phyloP scores from a whole-genome alignment of 2,888 invertebrate genomes.

The Drosophila pullipes region DNA sequence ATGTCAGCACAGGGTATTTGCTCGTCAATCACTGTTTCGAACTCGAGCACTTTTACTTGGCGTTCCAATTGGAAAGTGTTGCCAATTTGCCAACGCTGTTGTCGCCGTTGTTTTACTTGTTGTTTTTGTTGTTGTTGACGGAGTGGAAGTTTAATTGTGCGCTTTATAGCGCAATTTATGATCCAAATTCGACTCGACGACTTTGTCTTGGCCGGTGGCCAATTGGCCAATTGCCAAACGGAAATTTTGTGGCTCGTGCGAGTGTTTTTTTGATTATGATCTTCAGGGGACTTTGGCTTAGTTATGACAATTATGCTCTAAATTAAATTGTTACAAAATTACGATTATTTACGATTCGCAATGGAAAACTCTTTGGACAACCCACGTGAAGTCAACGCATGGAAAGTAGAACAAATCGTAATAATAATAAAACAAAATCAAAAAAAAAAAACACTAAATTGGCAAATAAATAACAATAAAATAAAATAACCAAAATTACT shows the following conservation, averaged over 20 bases:
- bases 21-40: not conserved
- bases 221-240: constrained; percentile 53
- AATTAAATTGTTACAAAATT: constrained; percentile 77
- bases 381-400: constrained; percentile 58
- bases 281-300: constrained; percentile 44
- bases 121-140: constrained; percentile 44
- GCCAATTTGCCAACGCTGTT: constrained; percentile 73
- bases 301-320: constrained; percentile 72
- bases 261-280: constrained; percentile 71
- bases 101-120: constrained; percentile 32
- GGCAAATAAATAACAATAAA: constrained; percentile 34
- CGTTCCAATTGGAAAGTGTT: constrained; percentile 76
- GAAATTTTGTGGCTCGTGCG: constrained; percentile 56
- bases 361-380: constrained; percentile 50
- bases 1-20: constrained; percentile 19
- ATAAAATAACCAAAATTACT: constrained; percentile 40
- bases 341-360: constrained; percentile 44
- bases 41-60: constrained; percentile 54
- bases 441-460: constrained; percentile 54
- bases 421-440: constrained; percentile 23
- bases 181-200: constrained; percentile 6
- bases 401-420: constrained; percentile 72
- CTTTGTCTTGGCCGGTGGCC: constrained; percentile 5
- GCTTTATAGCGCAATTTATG: constrained; percentile 80
- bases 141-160: constrained; percentile 75